phyloP scores from a whole-genome alignment of 2,113 vertebrate genomes.

The Bagarius yarrelli region DNA sequence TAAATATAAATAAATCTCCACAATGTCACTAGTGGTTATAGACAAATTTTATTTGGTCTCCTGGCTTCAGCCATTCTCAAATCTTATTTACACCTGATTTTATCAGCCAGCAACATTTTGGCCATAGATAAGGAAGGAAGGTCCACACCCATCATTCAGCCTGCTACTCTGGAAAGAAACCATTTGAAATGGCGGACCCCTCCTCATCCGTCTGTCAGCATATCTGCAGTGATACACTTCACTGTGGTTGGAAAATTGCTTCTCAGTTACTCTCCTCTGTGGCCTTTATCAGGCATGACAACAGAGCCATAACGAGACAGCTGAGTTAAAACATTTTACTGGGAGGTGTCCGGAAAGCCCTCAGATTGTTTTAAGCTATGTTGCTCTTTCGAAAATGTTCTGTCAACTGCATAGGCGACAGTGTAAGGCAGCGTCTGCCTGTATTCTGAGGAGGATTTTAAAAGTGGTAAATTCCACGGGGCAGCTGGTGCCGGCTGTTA shows the following conservation, averaged over 20 bases:
- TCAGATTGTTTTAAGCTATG: constrained; percentile 30
- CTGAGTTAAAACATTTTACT: not conserved
- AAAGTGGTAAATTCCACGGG: constrained; percentile 71
- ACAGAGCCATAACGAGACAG: not conserved
- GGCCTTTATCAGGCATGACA: not conserved
- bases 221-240: not conserved
- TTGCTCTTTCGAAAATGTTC: constrained; percentile 38
- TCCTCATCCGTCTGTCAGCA: constrained; percentile 21
- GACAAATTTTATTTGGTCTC: too few species aligned
- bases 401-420: constrained; percentile 1
- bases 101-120: not conserved
- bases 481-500: constrained; percentile 73
- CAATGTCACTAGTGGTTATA: too few species aligned
- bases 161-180: constrained; percentile 15
- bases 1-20: too few species aligned
- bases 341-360: constrained; percentile 15
- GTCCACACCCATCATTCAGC: constrained; percentile 17
- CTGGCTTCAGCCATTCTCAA: too few species aligned
- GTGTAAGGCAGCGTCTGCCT: constrained; percentile 28
- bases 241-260: not conserved
- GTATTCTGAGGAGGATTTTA: constrained; percentile 61
- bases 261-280: not conserved
- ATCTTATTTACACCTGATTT: not conserved
- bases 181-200: constrained; percentile 16
- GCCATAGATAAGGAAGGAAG: not conserved